Evolutionary conservation across 2,888 invertebrate species (phyloP).

Genomic region (Drosophila antonietae): DNA sequence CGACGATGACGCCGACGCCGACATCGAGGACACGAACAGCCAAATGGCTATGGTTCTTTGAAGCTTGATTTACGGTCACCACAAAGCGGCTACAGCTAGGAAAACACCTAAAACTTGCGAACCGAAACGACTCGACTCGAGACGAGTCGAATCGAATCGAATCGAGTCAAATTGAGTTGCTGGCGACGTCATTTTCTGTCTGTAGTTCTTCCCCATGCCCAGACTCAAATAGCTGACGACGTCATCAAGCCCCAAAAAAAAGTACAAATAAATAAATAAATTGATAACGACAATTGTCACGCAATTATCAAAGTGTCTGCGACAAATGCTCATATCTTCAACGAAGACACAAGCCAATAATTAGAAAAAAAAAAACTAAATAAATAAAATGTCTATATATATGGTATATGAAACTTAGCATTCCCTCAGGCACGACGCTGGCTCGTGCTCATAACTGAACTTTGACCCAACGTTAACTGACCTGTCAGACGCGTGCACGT

Average conservation of each 20-base stretch:
- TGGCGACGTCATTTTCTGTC: conserved; percentile 4
- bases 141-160: background rate
- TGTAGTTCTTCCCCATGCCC: background rate
- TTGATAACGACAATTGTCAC: conserved; percentile 34
- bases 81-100: conserved; percentile 6
- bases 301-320: conserved; percentile 30
- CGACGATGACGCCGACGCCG: conserved; percentile 29
- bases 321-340: conserved; percentile 34
- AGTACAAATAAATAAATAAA: background rate
- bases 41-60: conserved; percentile 9
- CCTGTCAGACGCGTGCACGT: conserved; percentile 1
- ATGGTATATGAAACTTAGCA: background rate
- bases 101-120: conserved; percentile 8
- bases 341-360: conserved; percentile 18
- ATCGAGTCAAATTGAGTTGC: background rate
- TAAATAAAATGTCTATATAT: conserved; percentile 6
- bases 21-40: conserved; percentile 21
- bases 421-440: conserved; percentile 19
- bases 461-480: background rate
- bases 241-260: conserved; percentile 25
- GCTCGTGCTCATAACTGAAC: conserved; percentile 16
- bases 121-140: conserved; percentile 2
- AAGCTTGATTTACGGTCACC: conserved; percentile 35
- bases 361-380: conserved; percentile 7
- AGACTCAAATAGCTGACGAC: conserved; percentile 6